Conservation (phyloP, 2,888 invertebrate genomes). For the Acronicta psi region DNA sequence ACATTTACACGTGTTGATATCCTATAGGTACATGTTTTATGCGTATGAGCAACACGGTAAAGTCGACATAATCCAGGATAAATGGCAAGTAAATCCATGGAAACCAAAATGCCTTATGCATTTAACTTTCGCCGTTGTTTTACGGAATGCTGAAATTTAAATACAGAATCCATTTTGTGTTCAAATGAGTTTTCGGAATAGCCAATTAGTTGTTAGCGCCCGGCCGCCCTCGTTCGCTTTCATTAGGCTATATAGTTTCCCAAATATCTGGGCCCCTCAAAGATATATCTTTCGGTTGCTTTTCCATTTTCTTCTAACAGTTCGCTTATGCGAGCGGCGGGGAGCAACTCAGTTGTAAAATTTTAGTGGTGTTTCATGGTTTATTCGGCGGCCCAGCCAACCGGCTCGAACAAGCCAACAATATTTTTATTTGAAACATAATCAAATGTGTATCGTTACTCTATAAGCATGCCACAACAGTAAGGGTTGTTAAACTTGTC, state of each 20-base stretch:
- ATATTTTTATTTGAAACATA: constrained; percentile 51
- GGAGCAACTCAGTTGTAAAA: constrained; percentile 79
- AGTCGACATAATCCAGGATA: constrained; percentile 51
- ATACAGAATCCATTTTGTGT: constrained; percentile 89
- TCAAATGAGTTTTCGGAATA: constrained; percentile 89
- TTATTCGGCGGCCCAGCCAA: constrained; percentile 61
- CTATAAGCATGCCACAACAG: constrained; percentile 15
- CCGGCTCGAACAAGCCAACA: constrained; percentile 21
- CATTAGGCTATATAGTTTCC: constrained; percentile 89
- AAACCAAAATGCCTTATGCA: constrained; percentile 78
- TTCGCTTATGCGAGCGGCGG: constrained; percentile 74
- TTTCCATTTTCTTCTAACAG: constrained; percentile 84
- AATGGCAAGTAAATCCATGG: constrained; percentile 68
- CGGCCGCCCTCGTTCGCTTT: constrained; percentile 88
- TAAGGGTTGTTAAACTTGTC: constrained; percentile 6
- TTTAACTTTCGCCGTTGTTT: constrained; percentile 86
- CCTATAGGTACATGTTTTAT: constrained; percentile 10
- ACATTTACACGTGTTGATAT: background rate
- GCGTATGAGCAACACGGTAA: constrained; percentile 27
- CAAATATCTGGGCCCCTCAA: constrained; percentile 86
- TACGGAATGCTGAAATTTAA: constrained; percentile 88
- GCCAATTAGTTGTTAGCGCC: constrained; percentile 89
- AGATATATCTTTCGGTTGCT: constrained; percentile 86
- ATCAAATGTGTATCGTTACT: constrained; percentile 38
- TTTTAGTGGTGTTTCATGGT: constrained; percentile 80